Evolutionary conservation across 2,888 invertebrate genomes (phyloP).

Genomic region (Rutpela maculata): DNA sequence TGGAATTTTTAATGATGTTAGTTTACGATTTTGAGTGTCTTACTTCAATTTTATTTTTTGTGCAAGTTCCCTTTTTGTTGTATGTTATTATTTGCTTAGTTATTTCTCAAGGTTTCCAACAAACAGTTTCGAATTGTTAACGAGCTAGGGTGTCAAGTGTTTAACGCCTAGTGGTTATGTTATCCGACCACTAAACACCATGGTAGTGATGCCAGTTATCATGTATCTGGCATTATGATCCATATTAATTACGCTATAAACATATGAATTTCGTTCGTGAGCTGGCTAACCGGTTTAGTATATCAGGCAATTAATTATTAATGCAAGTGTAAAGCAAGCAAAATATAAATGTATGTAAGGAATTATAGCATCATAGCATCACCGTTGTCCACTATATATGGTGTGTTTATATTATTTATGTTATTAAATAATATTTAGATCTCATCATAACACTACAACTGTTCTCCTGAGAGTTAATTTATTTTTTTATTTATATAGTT

Average conservation of each 20-base stretch:
- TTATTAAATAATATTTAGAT: no score
- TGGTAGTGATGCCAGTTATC: background rate
- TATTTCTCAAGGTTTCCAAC: background rate
- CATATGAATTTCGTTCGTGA: background rate
- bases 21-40: no score
- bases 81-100: no score
- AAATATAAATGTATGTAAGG: background rate
- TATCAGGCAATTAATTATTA: background rate
- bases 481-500: no score
- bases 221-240: background rate
- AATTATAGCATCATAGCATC: no score
- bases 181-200: background rate
- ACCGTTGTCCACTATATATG: no score
- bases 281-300: background rate
- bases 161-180: background rate
- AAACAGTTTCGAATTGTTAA: slow-evolving; percentile 9
- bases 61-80: no score
- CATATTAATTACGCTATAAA: background rate
- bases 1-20: no score
- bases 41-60: no score
- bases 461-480: no score
- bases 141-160: background rate
- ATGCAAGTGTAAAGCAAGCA: background rate
- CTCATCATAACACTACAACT: no score
- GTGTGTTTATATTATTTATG: no score